phyloP scores from a whole-genome alignment of 2,888 invertebrate genomes.

The Epsilonema sp. region DNA sequence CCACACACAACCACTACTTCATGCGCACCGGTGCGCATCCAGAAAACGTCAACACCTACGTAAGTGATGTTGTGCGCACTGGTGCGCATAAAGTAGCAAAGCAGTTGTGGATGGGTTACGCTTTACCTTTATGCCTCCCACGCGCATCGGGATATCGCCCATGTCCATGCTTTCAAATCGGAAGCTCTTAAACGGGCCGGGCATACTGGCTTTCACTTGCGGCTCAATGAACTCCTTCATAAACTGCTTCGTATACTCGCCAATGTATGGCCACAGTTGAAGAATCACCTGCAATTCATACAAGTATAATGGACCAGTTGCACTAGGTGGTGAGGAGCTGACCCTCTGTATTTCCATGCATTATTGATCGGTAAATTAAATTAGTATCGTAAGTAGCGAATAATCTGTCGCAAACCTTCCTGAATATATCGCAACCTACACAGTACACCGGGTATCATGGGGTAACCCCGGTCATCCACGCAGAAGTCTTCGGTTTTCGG shows the following conservation, averaged over 20 bases:
- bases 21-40: not conserved
- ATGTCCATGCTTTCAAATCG: constrained; percentile 81
- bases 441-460: too few relatives aligned
- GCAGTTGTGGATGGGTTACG: too few relatives aligned
- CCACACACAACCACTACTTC: not conserved
- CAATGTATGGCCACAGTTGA: constrained; percentile 71
- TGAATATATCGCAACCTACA: too few relatives aligned
- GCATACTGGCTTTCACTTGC: constrained; percentile 51
- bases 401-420: too few relatives aligned
- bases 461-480: too few relatives aligned
- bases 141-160: constrained; percentile 49
- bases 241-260: constrained; percentile 60
- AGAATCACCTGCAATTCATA: constrained; percentile 16
- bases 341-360: too few relatives aligned
- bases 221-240: constrained; percentile 72
- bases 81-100: too few relatives aligned
- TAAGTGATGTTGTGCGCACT: too few relatives aligned
- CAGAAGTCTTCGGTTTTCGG: too few relatives aligned
- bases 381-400: too few relatives aligned
- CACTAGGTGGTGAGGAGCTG: not conserved
- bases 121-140: constrained; percentile 26
- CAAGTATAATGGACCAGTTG: not conserved
- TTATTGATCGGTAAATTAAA: too few relatives aligned
- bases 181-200: constrained; percentile 62
- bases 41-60: too few relatives aligned